Conservation (phyloP, 2,113 vertebrate species). For the Archilochus colubris region DNA sequence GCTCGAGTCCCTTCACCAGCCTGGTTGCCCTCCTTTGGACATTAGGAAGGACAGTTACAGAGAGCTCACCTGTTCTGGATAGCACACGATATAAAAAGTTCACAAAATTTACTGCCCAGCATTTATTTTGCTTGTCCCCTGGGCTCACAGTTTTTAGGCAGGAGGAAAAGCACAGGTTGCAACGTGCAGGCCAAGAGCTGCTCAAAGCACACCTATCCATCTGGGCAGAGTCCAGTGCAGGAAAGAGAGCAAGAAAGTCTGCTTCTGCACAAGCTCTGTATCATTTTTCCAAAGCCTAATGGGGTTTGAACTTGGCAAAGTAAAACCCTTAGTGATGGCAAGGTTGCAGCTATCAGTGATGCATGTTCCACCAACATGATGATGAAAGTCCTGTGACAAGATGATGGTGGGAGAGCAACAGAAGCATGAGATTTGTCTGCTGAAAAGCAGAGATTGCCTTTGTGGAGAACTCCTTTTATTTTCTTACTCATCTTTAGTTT, state of each 20-base stretch:
- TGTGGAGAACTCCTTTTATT: neutral
- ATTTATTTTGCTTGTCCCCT: neutral
- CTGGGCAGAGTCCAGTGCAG: neutral
- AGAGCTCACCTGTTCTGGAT: neutral
- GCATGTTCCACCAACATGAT: neutral
- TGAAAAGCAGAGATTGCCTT: neutral
- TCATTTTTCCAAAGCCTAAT: neutral
- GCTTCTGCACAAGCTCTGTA: neutral
- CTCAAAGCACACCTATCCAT: neutral
- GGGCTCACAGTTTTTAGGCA: neutral
- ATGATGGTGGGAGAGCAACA: neutral
- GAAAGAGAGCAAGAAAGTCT: neutral
- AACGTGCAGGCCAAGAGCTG: neutral
- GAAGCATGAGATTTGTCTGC: neutral
- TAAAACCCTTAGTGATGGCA: neutral
- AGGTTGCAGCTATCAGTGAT: neutral
- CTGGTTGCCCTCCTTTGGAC: too few relatives aligned
- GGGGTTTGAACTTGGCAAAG: neutral
- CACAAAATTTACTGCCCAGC: neutral
- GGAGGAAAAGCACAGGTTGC: neutral
- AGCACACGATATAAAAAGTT: neutral
- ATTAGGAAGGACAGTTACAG: neutral
- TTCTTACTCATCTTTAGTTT: constrained; percentile 26
- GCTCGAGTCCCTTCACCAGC: too few relatives aligned
- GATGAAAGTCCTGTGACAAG: neutral